Base-by-base conservation (phyloP, 2,888 invertebrate species). In the Artemia sinica region DNA sequence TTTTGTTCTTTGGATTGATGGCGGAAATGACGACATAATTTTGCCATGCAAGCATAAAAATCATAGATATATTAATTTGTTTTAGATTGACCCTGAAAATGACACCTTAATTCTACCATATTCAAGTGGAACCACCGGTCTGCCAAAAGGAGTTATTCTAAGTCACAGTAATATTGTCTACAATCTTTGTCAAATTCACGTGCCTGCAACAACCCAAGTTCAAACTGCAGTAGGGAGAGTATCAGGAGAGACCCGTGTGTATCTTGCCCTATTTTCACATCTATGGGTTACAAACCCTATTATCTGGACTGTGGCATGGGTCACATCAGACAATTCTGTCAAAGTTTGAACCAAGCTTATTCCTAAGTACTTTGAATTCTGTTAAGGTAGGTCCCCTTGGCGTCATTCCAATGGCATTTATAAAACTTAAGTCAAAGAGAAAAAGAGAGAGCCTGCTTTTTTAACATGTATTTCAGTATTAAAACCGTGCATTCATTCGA, bases 261-360 rank as follows among this genome's bases (percentile, higher is more conserved):
- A 66, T 79, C 8, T 72, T 89, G 10, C 89, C 89, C 5, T 86
- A 87, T 77, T 89, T 86, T 78, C 89, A 89, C 76, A 87, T 88
- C 71, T 89, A 85, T 76, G 89, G 88, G 4, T 84, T 86, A 73
- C 83, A 83, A 6, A 82, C 87, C 51, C 78, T 87, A 73, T 84
- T 86, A 73, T 80, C 82, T 67, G 80, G 82, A 50, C 76, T 87
- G 3, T 76, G 77, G 67, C 75, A 82, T 67, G 88, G 87, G 10
- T 80, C 81, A 49, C 85, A 85, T 72, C 70, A 86, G 5, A 80
- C 88, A 2, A 83, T 85, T 0, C 80, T 88, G 73, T 86, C 88
- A 0, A 68, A 77, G 75, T 89, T 89, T 75, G 85, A 86, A 0
- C 86, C 88, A 2, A 84, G 86, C 73, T 83, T 84, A 72, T 89